Base-by-base conservation (phyloP, 92 coral and sea anemone species). In the Zoanthus gigantus region DNA sequence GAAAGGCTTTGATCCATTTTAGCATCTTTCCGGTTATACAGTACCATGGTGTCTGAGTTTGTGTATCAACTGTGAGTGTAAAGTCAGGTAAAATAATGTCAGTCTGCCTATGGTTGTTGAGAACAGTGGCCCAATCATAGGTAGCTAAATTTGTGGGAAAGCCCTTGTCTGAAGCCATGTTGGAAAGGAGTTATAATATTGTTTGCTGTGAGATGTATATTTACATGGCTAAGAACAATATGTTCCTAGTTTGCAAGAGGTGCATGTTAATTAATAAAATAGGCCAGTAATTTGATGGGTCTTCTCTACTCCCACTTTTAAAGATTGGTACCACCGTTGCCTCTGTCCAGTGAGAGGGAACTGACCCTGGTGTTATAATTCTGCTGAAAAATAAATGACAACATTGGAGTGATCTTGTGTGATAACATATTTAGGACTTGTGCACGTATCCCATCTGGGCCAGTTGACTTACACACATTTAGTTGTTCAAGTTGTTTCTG, bases 231-330 rank as follows among this genome's bases (percentile, higher is more conserved):
- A 17, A 86, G 72, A n/a, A 76, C 75, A 56, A 76, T 82, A 28
- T 86, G 90, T 67, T 90, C 92, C 90, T 42, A 90, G 47, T 73
- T 90, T 90, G 81, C 86, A 78, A 61, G 87, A 90, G 56, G 86
- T 54, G 74, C 93, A 67, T 28, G 93, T 90, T 17, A 89, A 89
- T 61, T 23, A 23, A 23, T 23, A 82, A 90, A 37, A 90, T 77
- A 11, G 90, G 92, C 37, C 90, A 77, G 76, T 90, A 90, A 14
- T 90, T 90, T 45, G 72, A 87, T 44, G 90, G 87, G 48, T 90
- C 77, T 9, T 68, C 71, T 78, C 87, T 90, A 69, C 81, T 69
- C 15, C 79, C 90, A 58, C 75, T 76, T 28, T 90, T 90, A 34
- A 71, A 82, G 63, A 90, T 73, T 5, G 88, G 84, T 6, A 61